Conservation (phyloP, 1,140 invertebrate genomes). For the Scaptomyza montana region DNA sequence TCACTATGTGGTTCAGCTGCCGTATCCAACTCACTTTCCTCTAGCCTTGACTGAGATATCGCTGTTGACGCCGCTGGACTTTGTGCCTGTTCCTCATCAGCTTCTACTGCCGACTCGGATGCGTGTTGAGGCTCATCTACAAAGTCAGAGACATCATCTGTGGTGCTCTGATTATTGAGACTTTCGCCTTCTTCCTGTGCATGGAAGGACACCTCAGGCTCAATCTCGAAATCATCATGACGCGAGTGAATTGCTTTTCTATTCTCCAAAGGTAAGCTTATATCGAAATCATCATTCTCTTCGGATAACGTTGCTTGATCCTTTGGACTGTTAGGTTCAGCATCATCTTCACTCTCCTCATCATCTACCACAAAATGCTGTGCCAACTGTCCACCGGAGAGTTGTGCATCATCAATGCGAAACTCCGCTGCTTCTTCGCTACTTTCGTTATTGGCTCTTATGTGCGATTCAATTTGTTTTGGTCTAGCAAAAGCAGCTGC, state of each 20-base stretch:
- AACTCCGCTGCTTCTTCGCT: constrained; percentile 57
- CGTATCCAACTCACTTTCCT: constrained; percentile 34
- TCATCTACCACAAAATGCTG: constrained; percentile 71
- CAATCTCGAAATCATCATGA: constrained; percentile 39
- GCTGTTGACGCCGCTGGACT: constrained; percentile 1
- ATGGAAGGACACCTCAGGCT: background rate
- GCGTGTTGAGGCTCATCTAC: constrained; percentile 56
- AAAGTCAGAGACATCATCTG: constrained; percentile 79
- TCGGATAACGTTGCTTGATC: constrained; percentile 5
- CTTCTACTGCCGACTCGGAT: constrained; percentile 28
- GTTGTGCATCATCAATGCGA: constrained; percentile 72
- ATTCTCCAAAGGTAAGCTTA: constrained; percentile 58
- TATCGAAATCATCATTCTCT: constrained; percentile 61
- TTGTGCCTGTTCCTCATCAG: constrained; percentile 10
- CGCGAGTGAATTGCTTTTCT: constrained; percentile 57
- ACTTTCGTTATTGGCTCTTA: constrained; percentile 63
- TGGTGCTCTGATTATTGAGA: constrained; percentile 73
- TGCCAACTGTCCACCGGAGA: constrained; percentile 73
- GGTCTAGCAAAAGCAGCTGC: constrained; percentile 45
- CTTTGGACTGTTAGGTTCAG: background rate
- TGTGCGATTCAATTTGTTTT: constrained; percentile 14
- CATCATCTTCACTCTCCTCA: constrained; percentile 52
- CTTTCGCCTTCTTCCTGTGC: constrained; percentile 35
- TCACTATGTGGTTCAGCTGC: constrained; percentile 37
- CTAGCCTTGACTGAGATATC: constrained; percentile 5